A percentile compares a stretch with the other conserved stretches of the same genome.
Conservation (phyloP, 2,797 vertebrate species). For the Limosa lapponica region DNA sequence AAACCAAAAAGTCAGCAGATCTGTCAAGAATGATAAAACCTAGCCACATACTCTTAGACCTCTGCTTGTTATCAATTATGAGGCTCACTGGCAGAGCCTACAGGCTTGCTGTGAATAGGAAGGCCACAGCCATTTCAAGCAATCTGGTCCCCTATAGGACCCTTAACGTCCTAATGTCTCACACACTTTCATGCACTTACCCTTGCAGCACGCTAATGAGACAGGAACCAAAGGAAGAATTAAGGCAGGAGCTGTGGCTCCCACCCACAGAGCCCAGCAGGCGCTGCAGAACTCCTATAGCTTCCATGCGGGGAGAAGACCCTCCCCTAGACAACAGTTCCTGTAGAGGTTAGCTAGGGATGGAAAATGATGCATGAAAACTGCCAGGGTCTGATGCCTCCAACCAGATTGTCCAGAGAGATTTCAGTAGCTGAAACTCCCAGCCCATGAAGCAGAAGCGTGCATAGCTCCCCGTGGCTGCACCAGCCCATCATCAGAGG, state of each 20-base stretch:
- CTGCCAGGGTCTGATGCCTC: neutral
- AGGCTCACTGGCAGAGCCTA: neutral
- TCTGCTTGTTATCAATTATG: neutral
- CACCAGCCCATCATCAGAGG: neutral
- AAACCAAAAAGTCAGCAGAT: slow-evolving; percentile 27
- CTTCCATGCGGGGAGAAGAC: neutral
- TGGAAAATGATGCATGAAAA: neutral
- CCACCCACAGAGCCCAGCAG: neutral
- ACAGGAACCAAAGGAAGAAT: neutral
- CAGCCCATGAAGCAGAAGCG: neutral
- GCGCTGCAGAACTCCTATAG: neutral
- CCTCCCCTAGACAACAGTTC: neutral
- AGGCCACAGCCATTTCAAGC: neutral
- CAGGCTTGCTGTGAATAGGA: neutral
- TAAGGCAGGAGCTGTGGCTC: neutral
- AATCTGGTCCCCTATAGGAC: neutral
- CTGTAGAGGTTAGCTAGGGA: neutral
- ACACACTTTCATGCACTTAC: neutral
- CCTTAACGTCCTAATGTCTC: fast-evolving
- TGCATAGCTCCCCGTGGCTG: fast-evolving
- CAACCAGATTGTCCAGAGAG: neutral
- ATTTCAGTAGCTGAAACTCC: neutral
- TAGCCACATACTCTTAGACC: neutral
- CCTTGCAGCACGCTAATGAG: neutral
- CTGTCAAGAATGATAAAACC: slow-evolving; percentile 21